phyloP scores from a whole-genome alignment of 1,140 invertebrate species.

The Bombus affinis region DNA sequence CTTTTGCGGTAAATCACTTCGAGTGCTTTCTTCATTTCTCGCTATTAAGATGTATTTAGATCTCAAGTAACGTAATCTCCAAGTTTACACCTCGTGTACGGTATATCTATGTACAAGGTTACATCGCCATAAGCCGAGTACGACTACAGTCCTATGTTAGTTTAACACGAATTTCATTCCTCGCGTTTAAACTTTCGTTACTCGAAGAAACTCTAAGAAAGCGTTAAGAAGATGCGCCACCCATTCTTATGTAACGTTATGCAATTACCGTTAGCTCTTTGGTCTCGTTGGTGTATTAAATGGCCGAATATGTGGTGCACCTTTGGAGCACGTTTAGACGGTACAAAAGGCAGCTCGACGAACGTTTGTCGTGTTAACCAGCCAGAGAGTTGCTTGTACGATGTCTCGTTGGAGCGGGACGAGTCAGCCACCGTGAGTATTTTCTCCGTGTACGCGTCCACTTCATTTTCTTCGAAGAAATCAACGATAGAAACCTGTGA shows the following conservation, averaged over 20 bases:
- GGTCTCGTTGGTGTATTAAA: slow-evolving; percentile 9
- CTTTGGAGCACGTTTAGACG: not conserved
- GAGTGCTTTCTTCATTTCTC: not conserved
- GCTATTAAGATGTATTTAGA: not conserved
- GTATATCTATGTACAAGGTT: not conserved
- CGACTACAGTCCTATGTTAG: not conserved
- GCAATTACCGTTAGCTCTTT: not conserved
- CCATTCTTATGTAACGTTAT: slow-evolving; percentile 22
- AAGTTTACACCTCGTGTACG: not conserved
- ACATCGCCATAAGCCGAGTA: not conserved
- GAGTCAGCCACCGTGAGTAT: not conserved
- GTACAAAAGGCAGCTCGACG: not conserved
- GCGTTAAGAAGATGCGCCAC: not conserved
- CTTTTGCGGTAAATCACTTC: not conserved
- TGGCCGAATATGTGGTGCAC: not conserved
- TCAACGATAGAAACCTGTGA: slow-evolving; percentile 9
- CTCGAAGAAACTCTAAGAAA: not conserved
- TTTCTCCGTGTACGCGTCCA: not conserved
- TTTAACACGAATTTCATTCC: slow-evolving; percentile 1
- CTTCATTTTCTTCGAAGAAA: not conserved
- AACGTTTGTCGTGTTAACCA: slow-evolving; percentile 33
- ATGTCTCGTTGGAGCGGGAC: not conserved
- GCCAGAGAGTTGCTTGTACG: not conserved
- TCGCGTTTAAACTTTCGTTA: not conserved
- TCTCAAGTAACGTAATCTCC: not conserved